Evolutionary conservation across 2,888 invertebrate species (phyloP), one percentile per base, ranked within the genome.

Genomic region (Elysia crispata): DNA sequence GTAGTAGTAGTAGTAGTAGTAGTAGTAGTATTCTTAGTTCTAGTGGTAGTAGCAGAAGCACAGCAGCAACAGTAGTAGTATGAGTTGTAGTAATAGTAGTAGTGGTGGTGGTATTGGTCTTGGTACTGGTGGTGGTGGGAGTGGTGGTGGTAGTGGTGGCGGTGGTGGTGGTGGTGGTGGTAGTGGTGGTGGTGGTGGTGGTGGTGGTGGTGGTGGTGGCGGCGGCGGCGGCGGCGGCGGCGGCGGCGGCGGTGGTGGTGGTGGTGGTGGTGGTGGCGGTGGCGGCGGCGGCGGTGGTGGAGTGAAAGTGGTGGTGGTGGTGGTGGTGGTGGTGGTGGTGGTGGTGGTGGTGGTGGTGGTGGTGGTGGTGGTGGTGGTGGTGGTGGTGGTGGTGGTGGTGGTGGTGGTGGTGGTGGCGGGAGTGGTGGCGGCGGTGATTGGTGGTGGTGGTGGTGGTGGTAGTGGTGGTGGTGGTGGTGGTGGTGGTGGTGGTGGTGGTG

Each of bases 1-100:
- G 74, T 54, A 54, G 74, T 64, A 20, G 64, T 64, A 20, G 64
- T 64, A 20, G 64, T 64, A 20, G 64, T 64, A 20, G 64, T 64
- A 20, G 11, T n/a, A n/a, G n/a, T n/a, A n/a, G n/a, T n/a, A n/a
- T n/a, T n/a, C n/a, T n/a, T n/a, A n/a, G n/a, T n/a, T n/a, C n/a
- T n/a, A n/a, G n/a, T n/a, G n/a, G n/a, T n/a, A n/a, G n/a, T n/a
- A n/a, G n/a, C n/a, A n/a, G n/a, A n/a, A n/a, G n/a, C n/a, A n/a
- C n/a, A n/a, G n/a, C n/a, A n/a, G n/a, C n/a, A n/a, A n/a, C n/a
- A n/a, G n/a, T n/a, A n/a, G n/a, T n/a, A n/a, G n/a, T n/a, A n/a
- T n/a, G n/a, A n/a, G n/a, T n/a, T n/a, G n/a, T n/a, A n/a, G n/a
- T n/a, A n/a, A n/a, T n/a, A n/a, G n/a, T n/a, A n/a, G n/a, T n/a